Percentiles rank a stretch among this genome's conserved stretches.
Evolutionary conservation across 2,113 vertebrate species (phyloP).

Genomic region (Oncorhynchus kisutch): DNA sequence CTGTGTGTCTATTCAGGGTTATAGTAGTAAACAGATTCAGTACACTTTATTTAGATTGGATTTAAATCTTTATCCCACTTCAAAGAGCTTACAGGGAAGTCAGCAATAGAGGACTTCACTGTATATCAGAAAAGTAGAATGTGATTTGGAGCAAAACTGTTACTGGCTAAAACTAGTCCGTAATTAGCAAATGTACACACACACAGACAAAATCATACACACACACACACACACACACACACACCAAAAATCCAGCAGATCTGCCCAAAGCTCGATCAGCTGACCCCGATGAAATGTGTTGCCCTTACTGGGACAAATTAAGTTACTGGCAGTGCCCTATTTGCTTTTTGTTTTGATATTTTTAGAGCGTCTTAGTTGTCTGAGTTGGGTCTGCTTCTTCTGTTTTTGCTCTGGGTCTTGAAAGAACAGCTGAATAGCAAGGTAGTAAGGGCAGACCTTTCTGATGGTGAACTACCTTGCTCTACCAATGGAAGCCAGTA

Average conservation of each 20-base stretch:
- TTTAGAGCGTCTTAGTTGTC: constrained; percentile 1
- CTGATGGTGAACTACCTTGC: background rate
- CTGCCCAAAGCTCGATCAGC: constrained; percentile 30
- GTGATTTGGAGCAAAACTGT: too few relatives aligned
- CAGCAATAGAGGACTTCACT: background rate
- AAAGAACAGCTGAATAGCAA: background rate
- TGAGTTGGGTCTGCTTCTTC: constrained; percentile 1
- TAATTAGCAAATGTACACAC: background rate
- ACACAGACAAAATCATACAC: background rate
- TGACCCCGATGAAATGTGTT: constrained; percentile 20
- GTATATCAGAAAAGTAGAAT: too few relatives aligned
- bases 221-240: background rate
- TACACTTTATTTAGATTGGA: too few relatives aligned
- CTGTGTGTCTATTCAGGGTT: background rate
- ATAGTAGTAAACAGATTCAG: background rate
- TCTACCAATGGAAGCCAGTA: background rate
- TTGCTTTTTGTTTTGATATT: background rate
- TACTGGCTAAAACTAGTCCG: too few relatives aligned
- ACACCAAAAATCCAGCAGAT: background rate
- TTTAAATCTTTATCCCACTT: background rate
- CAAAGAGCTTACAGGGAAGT: background rate
- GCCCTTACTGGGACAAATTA: background rate
- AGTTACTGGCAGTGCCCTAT: background rate
- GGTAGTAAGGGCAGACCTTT: background rate
- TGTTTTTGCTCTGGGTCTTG: background rate